Evolutionary conservation across 1,140 invertebrate genomes (phyloP).

Genomic region (Melipona quadrifasciata): DNA sequence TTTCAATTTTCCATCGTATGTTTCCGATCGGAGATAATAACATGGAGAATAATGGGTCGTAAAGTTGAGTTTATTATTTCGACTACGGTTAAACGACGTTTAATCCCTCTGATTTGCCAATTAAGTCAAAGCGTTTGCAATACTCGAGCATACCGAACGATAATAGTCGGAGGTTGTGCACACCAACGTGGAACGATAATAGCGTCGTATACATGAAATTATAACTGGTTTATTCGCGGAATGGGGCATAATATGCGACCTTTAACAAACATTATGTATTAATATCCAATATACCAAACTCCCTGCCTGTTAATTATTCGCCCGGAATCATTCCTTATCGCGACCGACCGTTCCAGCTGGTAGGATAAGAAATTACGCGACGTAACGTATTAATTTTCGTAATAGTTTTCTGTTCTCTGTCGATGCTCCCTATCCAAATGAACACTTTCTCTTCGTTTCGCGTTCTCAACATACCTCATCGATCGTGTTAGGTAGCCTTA

Average conservation of each 20-base stretch:
- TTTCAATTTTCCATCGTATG: not conserved
- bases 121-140: conserved; percentile 16
- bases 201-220: conserved; percentile 9
- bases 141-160: not conserved
- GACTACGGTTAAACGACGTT: not conserved
- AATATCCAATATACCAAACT: conserved; percentile 23
- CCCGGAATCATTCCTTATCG: not conserved
- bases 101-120: conserved; percentile 9
- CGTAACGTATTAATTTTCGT: conserved; percentile 1
- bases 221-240: conserved; percentile 17
- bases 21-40: not conserved
- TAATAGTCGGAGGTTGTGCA: not conserved
- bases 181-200: not conserved
- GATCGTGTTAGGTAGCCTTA: not conserved
- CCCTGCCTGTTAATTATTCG: conserved; percentile 5
- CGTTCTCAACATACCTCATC: not conserved
- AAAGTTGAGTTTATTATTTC: conserved; percentile 8
- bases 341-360: not conserved
- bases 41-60: not conserved
- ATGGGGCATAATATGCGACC: not conserved
- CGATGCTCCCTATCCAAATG: not conserved
- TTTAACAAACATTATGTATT: conserved; percentile 6
- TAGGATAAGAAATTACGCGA: not conserved
- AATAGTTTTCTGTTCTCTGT: not conserved
- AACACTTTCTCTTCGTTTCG: not conserved